phyloP scores from a whole-genome alignment of 2,113 vertebrate genomes.

The Micromys minutus region DNA sequence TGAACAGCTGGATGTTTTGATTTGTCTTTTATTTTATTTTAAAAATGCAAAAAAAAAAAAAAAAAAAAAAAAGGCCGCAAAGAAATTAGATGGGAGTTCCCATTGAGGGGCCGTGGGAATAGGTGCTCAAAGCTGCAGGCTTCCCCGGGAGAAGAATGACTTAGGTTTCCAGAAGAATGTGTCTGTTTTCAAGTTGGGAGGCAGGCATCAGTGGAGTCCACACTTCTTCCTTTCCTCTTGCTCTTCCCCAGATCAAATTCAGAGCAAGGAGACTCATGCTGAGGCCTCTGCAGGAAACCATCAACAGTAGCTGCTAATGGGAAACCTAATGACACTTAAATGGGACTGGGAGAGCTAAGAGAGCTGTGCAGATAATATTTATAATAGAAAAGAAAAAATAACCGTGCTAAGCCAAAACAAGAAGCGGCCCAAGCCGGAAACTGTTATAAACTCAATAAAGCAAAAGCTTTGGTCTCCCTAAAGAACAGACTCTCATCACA shows the following conservation, averaged over 20 bases:
- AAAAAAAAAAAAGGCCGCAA: not conserved
- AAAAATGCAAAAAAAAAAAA: conserved; percentile 5
- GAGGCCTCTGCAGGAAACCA: conserved; percentile 75
- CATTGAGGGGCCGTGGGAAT: not conserved
- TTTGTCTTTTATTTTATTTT: not conserved
- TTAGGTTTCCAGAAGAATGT: not conserved
- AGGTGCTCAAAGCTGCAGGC: not conserved
- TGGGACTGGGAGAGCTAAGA: conserved; percentile 79
- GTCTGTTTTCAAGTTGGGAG: not conserved
- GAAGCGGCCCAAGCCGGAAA: conserved; percentile 64
- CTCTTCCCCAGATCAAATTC: conserved; percentile 55
- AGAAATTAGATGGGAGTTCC: conserved; percentile 1
- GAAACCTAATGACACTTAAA: conserved; percentile 84
- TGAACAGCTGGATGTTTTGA: not conserved
- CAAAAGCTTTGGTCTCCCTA: not conserved
- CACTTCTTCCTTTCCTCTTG: not conserved
- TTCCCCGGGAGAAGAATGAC: not conserved
- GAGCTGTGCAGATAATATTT: conserved; percentile 83
- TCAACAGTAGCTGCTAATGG: conserved; percentile 83
- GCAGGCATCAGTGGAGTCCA: not conserved
- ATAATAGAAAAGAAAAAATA: conserved; percentile 76
- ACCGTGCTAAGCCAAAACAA: conserved; percentile 59
- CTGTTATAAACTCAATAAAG: conserved; percentile 51
- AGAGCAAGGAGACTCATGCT: conserved; percentile 60
- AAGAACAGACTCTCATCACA: not conserved